Evolutionary conservation across 37 sponge, comb jelly and placozoan species (phyloP).

Genomic region (Beroe forskalii): DNA sequence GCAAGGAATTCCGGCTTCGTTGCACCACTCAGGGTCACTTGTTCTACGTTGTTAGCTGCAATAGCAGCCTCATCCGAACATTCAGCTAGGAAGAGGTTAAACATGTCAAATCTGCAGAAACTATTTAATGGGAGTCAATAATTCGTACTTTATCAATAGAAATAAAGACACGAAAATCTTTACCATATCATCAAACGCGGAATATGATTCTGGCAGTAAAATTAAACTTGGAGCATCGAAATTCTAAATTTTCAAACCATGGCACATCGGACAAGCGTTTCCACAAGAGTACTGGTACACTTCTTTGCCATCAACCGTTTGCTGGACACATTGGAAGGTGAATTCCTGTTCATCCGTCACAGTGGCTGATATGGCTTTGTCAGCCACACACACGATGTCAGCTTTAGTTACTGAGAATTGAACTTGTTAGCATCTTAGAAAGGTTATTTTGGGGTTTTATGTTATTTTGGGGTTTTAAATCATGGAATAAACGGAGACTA

Average conservation of each 20-base stretch:
- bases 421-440: too few species aligned
- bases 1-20: neutral
- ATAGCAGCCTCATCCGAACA: neutral
- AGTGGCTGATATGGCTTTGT: neutral
- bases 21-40: neutral
- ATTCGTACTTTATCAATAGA: too few species aligned
- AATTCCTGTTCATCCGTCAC: neutral
- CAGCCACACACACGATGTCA: neutral
- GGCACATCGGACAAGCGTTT: neutral
- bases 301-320: neutral
- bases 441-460: too few species aligned
- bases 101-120: too few species aligned
- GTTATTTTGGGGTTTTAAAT: too few species aligned
- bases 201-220: too few species aligned
- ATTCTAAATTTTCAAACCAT: too few species aligned
- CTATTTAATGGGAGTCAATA: too few species aligned
- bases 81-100: neutral
- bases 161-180: too few species aligned
- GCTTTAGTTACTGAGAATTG: neutral
- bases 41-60: neutral
- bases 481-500: too few species aligned
- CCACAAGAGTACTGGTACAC: neutral
- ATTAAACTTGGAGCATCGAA: too few species aligned
- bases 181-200: too few species aligned
- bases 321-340: neutral